Percentiles rank a stretch among this genome's conserved stretches.
phyloP scores from a whole-genome alignment of 2,888 invertebrate genomes.

The Spilosoma lubricipeda region DNA sequence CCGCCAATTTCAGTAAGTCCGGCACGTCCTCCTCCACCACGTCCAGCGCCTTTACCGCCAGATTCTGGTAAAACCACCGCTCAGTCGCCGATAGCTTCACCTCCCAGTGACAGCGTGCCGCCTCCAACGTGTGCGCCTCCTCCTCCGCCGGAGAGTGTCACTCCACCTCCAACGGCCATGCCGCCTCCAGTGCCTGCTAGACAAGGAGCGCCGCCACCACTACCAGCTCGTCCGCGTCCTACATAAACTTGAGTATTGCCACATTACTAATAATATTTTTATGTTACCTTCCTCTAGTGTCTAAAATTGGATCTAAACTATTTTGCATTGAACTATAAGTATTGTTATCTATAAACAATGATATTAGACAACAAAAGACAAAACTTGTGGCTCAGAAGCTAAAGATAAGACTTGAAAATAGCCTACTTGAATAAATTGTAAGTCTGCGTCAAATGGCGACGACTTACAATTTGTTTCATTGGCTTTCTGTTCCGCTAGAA shows the following conservation, averaged over 20 bases:
- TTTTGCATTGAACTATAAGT: not conserved
- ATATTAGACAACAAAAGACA: not conserved
- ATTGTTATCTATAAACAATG: not conserved
- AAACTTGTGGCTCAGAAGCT: not conserved
- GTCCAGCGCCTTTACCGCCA: slow-evolving; percentile 85
- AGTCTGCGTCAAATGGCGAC: not conserved
- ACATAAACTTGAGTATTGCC: slow-evolving; percentile 41
- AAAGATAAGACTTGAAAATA: not conserved
- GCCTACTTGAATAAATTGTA: not conserved
- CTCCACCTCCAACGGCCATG: slow-evolving; percentile 74
- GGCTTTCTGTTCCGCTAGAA: not conserved
- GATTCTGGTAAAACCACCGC: slow-evolving; percentile 73
- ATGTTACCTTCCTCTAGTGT: slow-evolving; percentile 8
- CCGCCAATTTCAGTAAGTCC: slow-evolving; percentile 81
- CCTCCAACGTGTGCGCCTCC: slow-evolving; percentile 89
- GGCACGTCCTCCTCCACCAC: slow-evolving; percentile 86
- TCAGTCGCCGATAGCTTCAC: slow-evolving; percentile 79
- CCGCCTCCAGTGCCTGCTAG: slow-evolving; percentile 85
- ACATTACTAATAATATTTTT: slow-evolving; percentile 2
- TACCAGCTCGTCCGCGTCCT: slow-evolving; percentile 88
- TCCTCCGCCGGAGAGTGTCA: slow-evolving; percentile 67
- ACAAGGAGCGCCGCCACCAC: slow-evolving; percentile 88
- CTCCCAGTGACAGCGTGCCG: slow-evolving; percentile 86
- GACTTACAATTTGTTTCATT: not conserved
- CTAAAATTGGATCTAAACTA: slow-evolving; percentile 4